Conservation (phyloP, 2,797 vertebrate genomes). For the Oreortyx pictus region DNA sequence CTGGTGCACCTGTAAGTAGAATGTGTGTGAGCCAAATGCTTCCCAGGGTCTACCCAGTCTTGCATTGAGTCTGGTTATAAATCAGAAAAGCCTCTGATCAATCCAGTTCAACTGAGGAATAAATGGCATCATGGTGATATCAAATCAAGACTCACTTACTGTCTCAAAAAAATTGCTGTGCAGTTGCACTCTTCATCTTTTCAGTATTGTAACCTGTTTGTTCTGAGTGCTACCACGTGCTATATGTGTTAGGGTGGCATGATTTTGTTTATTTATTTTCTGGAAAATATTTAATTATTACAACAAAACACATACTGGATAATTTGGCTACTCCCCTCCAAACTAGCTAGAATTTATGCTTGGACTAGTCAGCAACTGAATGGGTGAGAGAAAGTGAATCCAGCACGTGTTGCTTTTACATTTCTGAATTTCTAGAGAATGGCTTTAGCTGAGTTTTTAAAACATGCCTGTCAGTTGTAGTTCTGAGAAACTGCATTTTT, state of each 20-base stretch:
- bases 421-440: background rate
- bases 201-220: background rate
- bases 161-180: background rate
- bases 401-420: background rate
- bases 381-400: background rate
- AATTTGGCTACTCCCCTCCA: background rate
- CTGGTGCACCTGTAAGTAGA: constrained; percentile 89
- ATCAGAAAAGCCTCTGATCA: background rate
- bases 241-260: background rate
- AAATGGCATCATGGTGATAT: background rate
- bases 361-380: background rate
- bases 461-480: background rate
- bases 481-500: background rate
- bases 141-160: background rate
- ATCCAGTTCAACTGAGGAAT: background rate
- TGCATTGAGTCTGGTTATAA: background rate
- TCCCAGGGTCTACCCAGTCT: background rate
- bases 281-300: background rate
- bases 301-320: background rate
- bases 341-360: background rate
- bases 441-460: background rate
- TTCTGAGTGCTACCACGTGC: background rate
- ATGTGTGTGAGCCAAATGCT: background rate
- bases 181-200: background rate
- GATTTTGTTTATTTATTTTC: too few species aligned